Evolutionary conservation across 2,888 invertebrate genomes (phyloP), one percentile per base, ranked within the genome.

Genomic region (Acleris cristana): DNA sequence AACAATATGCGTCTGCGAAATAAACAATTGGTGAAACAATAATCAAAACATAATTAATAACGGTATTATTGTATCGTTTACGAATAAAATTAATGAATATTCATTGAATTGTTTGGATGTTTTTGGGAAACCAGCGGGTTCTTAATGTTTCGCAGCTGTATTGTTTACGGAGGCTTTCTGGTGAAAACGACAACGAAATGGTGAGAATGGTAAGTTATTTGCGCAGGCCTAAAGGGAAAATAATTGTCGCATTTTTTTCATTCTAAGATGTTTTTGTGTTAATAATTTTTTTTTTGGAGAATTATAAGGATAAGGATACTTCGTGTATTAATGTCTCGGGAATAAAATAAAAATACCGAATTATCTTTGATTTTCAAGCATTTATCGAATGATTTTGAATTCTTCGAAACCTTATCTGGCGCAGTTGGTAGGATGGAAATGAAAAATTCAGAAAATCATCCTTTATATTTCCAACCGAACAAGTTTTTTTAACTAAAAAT

Each of bases 41-140:
- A 58, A 59, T 63, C 63, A 49, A 69, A 70, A 65, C 65, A 67
- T 63, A 69, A 72, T 69, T 67, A 72, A 70, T 72, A 72, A 60
- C 56, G 57, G 26, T 1, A 56, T 70, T 56, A 53, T 59, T 56
- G 66, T 67, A 67, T 61, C 66, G 48, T 48, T 56, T 48, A 53
- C 66, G 62, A 53, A 56, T 66, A n/a, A 23, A 55, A n/a, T 18
- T n/a, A 53, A 80, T 84, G 83, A 84, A 84, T 85, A 84, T 83
- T 84, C 83, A 83, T 82, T 70, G 48, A 58, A 69, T 61, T 64
- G 44, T 61, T 67, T 19, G 45, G 69, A 72, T 79, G 80, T 79
- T 79, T 76, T 76, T 55, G 68, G 66, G 69, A 71, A 67, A 62
- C 62, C 49, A 45, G 21, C 44, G 55, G 58, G 58, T 51, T 68